These are phyloP conservation scores for Bombyx huttoni DNA, from an alignment of 2,888 invertebrate species.

Conservation along the genomic window DNA sequence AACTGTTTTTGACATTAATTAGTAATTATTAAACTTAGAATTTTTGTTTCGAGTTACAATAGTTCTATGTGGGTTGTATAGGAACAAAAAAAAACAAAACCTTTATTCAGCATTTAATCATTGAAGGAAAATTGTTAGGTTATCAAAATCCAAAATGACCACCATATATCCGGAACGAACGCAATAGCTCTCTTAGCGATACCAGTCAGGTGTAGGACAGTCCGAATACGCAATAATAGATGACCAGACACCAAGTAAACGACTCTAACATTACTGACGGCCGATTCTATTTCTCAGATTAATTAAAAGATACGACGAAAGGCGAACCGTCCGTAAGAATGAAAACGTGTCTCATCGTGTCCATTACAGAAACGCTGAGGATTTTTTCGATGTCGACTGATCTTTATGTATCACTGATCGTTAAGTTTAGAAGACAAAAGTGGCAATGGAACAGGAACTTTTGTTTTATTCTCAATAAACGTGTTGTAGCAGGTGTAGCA, in stretches of 20 bases:
- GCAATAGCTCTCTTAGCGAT: background rate
- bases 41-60: too few relatives aligned
- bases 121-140: background rate
- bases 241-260: conserved; percentile 28
- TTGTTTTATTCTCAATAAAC: conserved; percentile 20
- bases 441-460: conserved; percentile 31
- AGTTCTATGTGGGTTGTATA: too few relatives aligned
- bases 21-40: too few relatives aligned
- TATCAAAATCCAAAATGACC: background rate
- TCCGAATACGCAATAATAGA: conserved; percentile 31
- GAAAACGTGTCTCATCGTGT: conserved; percentile 44
- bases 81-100: too few relatives aligned
- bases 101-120: background rate
- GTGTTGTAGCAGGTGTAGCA: conserved; percentile 44
- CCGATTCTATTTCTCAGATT: conserved; percentile 62
- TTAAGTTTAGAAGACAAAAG: conserved; percentile 9
- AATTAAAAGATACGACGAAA: conserved; percentile 63
- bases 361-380: conserved; percentile 25
- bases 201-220: conserved; percentile 1
- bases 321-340: conserved; percentile 38
- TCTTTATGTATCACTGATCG: background rate
- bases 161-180: background rate
- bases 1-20: too few relatives aligned
- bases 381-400: conserved; percentile 13
- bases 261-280: conserved; percentile 46